These are phyloP conservation scores for Hydrozoanthus tunicans DNA, from an alignment of 64 coral and sea anemone species.

Conservation along the genomic window DNA sequence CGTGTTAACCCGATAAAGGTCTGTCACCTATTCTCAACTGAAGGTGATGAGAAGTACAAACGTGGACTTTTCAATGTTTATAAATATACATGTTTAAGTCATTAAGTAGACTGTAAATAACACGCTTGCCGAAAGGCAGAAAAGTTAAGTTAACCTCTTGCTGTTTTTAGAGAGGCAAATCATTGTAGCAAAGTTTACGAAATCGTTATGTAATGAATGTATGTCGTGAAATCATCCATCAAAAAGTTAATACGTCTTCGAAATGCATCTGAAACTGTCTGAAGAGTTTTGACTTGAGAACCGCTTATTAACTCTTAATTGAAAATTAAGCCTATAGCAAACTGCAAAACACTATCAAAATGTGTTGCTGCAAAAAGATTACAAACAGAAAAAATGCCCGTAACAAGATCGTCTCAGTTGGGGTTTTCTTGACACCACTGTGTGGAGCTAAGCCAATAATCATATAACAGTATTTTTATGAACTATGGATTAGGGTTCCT, in stretches of 20 bases:
- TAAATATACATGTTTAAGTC: slow-evolving; percentile 74
- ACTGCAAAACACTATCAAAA: slow-evolving; percentile 47
- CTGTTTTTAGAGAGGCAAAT: slow-evolving; percentile 3
- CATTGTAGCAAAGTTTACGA: neutral
- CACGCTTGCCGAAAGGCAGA: slow-evolving; percentile 36
- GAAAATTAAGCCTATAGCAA: slow-evolving; percentile 59
- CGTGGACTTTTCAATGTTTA: slow-evolving; percentile 56
- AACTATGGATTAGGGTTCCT: slow-evolving; percentile 28
- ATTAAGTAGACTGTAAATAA: slow-evolving; percentile 74
- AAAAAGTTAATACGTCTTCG: neutral
- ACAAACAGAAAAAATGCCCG: slow-evolving; percentile 42
- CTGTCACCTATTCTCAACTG: slow-evolving; percentile 22
- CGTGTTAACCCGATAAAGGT: slow-evolving; percentile 21
- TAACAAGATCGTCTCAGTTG: neutral
- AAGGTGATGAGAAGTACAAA: slow-evolving; percentile 30
- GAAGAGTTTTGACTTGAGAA: slow-evolving; percentile 33
- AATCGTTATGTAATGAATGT: neutral
- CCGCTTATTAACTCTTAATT: slow-evolving; percentile 49
- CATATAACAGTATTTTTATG: slow-evolving; percentile 18
- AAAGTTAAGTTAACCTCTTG: slow-evolving; percentile 37
- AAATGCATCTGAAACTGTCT: slow-evolving; percentile 26
- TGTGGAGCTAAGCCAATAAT: slow-evolving; percentile 32
- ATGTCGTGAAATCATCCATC: neutral
- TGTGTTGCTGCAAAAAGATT: slow-evolving; percentile 9
- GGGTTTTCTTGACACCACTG: neutral